These are phyloP conservation scores for Salvelinus alpinus DNA, from an alignment of 2,113 vertebrate species.

Conservation along the genomic window DNA sequence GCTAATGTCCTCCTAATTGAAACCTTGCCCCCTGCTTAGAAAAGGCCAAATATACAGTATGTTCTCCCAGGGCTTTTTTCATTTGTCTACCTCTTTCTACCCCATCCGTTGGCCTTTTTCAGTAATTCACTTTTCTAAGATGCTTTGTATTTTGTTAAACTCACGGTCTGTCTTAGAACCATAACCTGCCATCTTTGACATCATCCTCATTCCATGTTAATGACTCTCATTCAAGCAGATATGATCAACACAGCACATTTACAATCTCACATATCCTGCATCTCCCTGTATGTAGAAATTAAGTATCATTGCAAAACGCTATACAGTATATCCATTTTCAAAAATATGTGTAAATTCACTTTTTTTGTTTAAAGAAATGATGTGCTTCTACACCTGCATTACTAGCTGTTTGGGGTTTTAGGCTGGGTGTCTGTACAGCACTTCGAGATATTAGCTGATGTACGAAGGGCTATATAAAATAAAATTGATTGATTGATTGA, in stretches of 20 bases:
- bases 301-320: not conserved
- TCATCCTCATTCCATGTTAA: constrained; percentile 23
- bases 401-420: too few species aligned
- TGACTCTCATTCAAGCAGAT: constrained; percentile 7
- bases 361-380: too few species aligned
- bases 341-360: too few species aligned
- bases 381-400: too few species aligned
- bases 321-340: not conserved
- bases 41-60: not conserved
- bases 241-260: constrained; percentile 18
- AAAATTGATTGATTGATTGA: too few species aligned
- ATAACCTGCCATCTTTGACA: not conserved
- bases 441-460: too few species aligned
- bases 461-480: too few species aligned
- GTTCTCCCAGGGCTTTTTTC: not conserved
- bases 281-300: not conserved
- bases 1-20: not conserved
- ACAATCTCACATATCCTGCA: constrained; percentile 11
- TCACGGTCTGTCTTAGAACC: not conserved
- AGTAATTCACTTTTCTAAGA: not conserved
- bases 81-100: not conserved
- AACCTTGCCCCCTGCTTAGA: not conserved
- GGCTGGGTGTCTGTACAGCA: too few species aligned
- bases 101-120: not conserved
- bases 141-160: not conserved